Evolutionary conservation across 2,888 invertebrate genomes (phyloP).

Genomic region (Clostera curtula): DNA sequence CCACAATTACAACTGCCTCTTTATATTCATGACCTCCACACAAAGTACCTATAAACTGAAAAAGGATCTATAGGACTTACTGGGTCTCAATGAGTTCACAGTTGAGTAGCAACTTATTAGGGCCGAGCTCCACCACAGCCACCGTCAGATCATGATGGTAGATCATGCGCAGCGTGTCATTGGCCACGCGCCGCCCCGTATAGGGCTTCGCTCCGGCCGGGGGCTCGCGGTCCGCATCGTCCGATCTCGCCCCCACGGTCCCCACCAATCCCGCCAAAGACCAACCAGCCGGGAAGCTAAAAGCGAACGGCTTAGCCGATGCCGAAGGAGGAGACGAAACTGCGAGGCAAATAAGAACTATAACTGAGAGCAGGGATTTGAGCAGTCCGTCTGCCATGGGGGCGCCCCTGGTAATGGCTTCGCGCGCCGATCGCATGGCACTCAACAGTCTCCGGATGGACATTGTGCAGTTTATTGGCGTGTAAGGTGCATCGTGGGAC

Average conservation of each 20-base stretch:
- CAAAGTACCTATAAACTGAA: too few relatives aligned
- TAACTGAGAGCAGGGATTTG: conserved; percentile 55
- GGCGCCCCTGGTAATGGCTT: conserved; percentile 50
- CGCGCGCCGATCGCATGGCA: conserved; percentile 58
- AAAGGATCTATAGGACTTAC: too few relatives aligned
- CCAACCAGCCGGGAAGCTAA: conserved; percentile 66
- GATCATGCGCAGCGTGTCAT: conserved; percentile 82
- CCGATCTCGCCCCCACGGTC: conserved; percentile 48
- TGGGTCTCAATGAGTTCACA: conserved; percentile 91
- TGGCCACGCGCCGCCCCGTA: conserved; percentile 78
- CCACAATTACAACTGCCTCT: too few relatives aligned
- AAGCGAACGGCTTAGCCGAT: conserved; percentile 63
- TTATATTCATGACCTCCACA: too few relatives aligned
- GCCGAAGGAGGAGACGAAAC: conserved; percentile 61
- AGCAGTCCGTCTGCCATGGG: conserved; percentile 58
- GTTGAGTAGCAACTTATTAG: conserved; percentile 80
- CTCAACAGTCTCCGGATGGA: conserved; percentile 55
- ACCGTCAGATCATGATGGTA: conserved; percentile 89
- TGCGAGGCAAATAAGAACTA: conserved; percentile 61
- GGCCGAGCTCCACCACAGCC: conserved; percentile 86
- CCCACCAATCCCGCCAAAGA: conserved; percentile 63
- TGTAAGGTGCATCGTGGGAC: conserved; percentile 17
- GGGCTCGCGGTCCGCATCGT: conserved; percentile 44
- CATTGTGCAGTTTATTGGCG: conserved; percentile 31
- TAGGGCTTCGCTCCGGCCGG: conserved; percentile 72